A percentile compares a stretch with the other conserved stretches of the same genome.
Conservation (phyloP, 2,113 vertebrate genomes). For the Hiodon tergisus region DNA sequence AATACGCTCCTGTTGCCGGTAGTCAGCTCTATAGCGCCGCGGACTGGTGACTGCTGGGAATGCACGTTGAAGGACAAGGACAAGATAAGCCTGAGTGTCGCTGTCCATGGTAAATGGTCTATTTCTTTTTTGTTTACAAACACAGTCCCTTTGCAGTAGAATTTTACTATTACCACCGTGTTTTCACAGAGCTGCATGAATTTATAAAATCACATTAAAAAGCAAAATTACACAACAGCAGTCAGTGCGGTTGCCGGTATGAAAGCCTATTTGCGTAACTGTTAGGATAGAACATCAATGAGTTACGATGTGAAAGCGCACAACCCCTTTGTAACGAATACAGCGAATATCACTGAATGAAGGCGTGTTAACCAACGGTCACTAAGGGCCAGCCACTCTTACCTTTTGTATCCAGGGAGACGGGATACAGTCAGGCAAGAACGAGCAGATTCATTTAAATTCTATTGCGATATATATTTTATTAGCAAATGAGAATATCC, state of each 20-base stretch:
- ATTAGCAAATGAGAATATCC: neutral
- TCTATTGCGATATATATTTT: neutral
- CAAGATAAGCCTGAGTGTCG: neutral
- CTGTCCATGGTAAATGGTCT: neutral
- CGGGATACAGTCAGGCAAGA: neutral
- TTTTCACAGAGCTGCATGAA: neutral
- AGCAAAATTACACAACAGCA: neutral
- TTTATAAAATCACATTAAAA: slow-evolving; percentile 1
- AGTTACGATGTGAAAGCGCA: neutral
- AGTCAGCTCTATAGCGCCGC: neutral
- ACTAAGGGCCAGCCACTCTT: neutral
- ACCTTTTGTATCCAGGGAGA: neutral
- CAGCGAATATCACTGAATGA: neutral
- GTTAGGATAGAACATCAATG: neutral
- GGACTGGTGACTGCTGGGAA: neutral
- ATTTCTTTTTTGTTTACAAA: neutral
- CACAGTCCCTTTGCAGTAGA: neutral
- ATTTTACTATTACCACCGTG: neutral
- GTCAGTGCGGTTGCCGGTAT: neutral
- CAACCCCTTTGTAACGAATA: neutral
- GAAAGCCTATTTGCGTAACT: neutral
- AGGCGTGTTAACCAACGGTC: neutral
- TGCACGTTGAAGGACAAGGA: neutral
- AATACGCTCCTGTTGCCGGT: neutral
- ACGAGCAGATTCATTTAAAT: neutral